A percentile compares a stretch with the other conserved stretches of the same genome.
These are phyloP conservation scores for Philopedon plagiatum DNA, from an alignment of 2,888 invertebrate genomes.

Conservation along the genomic window DNA sequence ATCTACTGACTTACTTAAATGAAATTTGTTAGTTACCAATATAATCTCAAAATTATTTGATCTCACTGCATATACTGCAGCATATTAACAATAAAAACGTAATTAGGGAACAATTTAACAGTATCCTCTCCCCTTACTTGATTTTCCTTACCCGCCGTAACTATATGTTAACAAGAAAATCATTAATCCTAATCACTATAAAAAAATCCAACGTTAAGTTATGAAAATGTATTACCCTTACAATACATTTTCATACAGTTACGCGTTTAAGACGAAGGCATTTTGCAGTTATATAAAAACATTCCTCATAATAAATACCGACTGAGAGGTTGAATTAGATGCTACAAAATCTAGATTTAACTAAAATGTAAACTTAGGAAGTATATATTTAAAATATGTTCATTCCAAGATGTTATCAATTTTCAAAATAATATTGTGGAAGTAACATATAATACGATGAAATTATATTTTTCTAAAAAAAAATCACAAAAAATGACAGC, in stretches of 20 bases:
- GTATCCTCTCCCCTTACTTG: background rate
- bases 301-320: constrained; percentile 26
- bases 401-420: constrained; percentile 21
- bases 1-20: background rate
- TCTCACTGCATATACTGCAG: constrained; percentile 16
- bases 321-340: constrained; percentile 32
- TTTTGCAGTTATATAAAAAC: constrained; percentile 22
- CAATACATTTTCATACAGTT: background rate
- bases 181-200: constrained; percentile 9
- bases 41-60: constrained; percentile 7
- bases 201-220: background rate
- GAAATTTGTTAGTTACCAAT: constrained; percentile 1
- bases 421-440: constrained; percentile 13
- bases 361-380: constrained; percentile 15
- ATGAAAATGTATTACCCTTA: background rate
- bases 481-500: background rate
- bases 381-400: constrained; percentile 12
- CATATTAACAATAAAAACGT: background rate
- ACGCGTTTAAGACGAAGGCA: background rate
- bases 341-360: constrained; percentile 20
- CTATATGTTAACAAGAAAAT: background rate
- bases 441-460: background rate
- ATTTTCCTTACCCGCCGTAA: background rate
- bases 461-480: background rate
- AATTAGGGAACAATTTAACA: background rate